Percentiles rank a stretch among this genome's conserved stretches.
Conservation (phyloP, 2,797 vertebrate genomes). For the Pipistrellus pygmaeus region DNA sequence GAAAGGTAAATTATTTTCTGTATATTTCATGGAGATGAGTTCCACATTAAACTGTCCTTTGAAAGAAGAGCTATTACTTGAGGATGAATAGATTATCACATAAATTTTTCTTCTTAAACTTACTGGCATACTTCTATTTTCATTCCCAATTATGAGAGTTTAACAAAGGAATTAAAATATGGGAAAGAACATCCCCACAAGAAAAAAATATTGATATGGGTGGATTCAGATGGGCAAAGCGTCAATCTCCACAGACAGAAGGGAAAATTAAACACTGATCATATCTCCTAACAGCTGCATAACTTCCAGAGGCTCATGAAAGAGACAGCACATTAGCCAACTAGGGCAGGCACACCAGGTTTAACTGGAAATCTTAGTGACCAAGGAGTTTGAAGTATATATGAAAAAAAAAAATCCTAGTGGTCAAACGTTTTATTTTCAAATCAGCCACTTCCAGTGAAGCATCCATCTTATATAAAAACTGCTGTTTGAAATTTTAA, state of each 20-base stretch:
- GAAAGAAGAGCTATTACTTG: conserved; percentile 20
- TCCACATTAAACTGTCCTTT: background rate
- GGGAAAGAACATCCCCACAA: background rate
- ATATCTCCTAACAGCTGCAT: conserved; percentile 24
- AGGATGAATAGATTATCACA: background rate
- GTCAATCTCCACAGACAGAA: background rate
- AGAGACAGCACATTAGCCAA: background rate
- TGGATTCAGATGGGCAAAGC: conserved; percentile 33
- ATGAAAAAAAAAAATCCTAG: background rate
- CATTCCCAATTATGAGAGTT: background rate
- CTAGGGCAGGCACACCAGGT: background rate
- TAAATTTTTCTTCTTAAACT: conserved; percentile 43
- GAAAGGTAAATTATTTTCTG: background rate
- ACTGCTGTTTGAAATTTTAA: too few relatives aligned
- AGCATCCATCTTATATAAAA: too few relatives aligned
- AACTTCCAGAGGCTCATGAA: conserved; percentile 26
- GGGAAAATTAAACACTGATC: conserved; percentile 30
- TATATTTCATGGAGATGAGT: background rate
- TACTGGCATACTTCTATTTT: background rate
- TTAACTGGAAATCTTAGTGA: conserved; percentile 37
- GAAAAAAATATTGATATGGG: conserved; percentile 5
- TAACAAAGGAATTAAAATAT: conserved; percentile 21
- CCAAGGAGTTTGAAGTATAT: background rate
- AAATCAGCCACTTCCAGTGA: too few relatives aligned
- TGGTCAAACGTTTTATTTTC: too few relatives aligned